A percentile compares a stretch with the other conserved stretches of the same genome.
Evolutionary conservation across 2,113 vertebrate genomes (phyloP).

Genomic region (Suricata suricatta): DNA sequence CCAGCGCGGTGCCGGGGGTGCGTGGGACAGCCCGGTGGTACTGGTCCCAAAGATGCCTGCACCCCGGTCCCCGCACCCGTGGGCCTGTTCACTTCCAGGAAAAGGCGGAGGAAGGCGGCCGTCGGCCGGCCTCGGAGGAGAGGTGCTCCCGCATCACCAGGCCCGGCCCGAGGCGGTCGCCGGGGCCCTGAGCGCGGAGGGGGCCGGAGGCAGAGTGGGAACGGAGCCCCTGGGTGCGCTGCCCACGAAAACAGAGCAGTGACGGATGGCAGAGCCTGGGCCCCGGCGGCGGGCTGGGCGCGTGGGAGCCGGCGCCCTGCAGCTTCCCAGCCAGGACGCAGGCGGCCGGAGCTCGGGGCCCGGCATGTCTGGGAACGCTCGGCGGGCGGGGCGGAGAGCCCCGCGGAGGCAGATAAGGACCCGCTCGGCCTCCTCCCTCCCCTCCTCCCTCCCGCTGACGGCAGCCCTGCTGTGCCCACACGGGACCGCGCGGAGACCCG

Average conservation of each 20-base stretch:
- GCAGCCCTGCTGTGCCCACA: background rate
- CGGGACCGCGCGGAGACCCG: background rate
- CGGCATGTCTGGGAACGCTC: slow-evolving; percentile 25
- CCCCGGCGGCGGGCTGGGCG: background rate
- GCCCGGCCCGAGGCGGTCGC: too few species aligned
- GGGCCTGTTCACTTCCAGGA: too few species aligned
- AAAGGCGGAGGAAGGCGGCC: background rate
- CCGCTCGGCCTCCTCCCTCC: background rate
- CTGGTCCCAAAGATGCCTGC: background rate
- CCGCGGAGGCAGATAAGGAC: slow-evolving; percentile 29
- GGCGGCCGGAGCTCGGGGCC: background rate
- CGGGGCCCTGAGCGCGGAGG: background rate
- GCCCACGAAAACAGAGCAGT: background rate
- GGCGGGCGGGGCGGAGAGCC: background rate
- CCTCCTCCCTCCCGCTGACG: background rate
- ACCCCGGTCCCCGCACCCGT: fast-evolving
- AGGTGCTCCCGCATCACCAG: background rate
- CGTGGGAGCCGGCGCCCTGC: background rate
- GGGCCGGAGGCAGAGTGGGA: background rate
- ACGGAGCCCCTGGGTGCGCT: background rate
- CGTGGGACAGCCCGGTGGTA: background rate
- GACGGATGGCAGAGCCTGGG: background rate
- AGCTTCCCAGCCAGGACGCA: background rate
- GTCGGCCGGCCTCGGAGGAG: background rate
- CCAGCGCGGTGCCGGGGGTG: background rate